Evolutionary conservation across 2,888 invertebrate genomes (phyloP).

Genomic region (Erpobdella octoculata): DNA sequence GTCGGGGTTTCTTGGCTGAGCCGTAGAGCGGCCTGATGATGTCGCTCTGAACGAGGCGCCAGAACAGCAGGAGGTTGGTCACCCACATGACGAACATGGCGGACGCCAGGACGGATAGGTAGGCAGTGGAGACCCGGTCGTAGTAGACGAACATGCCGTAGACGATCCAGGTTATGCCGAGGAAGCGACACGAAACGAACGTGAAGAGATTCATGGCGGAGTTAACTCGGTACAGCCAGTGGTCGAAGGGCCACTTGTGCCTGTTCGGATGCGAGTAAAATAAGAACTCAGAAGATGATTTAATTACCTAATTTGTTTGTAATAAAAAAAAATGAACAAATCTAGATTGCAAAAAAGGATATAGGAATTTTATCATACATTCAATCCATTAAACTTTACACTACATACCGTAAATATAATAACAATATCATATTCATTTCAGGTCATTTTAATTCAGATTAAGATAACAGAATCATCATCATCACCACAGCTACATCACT

Average conservation of each 20-base stretch:
- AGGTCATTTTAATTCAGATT: too few species aligned
- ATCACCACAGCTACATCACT: too few species aligned
- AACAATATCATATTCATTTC: too few species aligned
- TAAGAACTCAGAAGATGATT: too few species aligned
- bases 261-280: neutral
- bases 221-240: constrained; percentile 42
- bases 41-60: constrained; percentile 48
- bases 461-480: too few species aligned
- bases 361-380: too few species aligned
- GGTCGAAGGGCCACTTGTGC: constrained; percentile 39
- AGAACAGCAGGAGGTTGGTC: constrained; percentile 47
- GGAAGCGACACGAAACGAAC: constrained; percentile 46
- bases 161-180: constrained; percentile 39
- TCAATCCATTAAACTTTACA: too few species aligned
- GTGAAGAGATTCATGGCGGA: constrained; percentile 44
- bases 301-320: too few species aligned
- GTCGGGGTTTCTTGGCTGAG: too few species aligned
- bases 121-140: constrained; percentile 40
- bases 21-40: constrained; percentile 36
- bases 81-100: constrained; percentile 43
- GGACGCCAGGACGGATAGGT: constrained; percentile 38
- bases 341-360: too few species aligned
- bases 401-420: too few species aligned
- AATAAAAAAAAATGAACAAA: too few species aligned
- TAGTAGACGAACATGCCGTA: constrained; percentile 41